Conservation (phyloP, 2,113 vertebrate species). For the Trachemys scripta region DNA sequence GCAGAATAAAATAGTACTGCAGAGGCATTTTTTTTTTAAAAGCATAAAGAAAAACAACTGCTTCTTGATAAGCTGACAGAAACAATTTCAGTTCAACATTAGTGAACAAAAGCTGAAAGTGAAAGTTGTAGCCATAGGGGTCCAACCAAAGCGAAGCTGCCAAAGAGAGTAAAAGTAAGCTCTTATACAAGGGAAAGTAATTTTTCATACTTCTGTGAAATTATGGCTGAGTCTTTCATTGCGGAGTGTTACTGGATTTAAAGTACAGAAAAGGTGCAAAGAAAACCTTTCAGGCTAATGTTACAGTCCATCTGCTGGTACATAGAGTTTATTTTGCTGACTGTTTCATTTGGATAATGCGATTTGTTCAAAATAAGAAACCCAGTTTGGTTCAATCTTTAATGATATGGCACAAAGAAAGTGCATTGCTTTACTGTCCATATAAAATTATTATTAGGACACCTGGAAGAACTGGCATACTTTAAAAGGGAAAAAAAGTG, state of each 20-base stretch:
- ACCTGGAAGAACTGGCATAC: background rate
- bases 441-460: background rate
- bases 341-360: background rate
- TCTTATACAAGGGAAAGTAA: background rate
- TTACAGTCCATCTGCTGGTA: background rate
- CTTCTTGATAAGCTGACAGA: slow-evolving; percentile 25
- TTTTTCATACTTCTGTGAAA: slow-evolving; percentile 11
- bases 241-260: background rate
- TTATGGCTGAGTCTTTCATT: background rate
- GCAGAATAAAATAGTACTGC: background rate
- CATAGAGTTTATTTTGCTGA: background rate
- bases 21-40: background rate
- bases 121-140: background rate
- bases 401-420: background rate
- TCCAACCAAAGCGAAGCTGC: background rate
- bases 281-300: background rate
- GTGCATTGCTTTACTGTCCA: rapidly evolving
- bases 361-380: background rate
- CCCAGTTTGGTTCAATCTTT: background rate
- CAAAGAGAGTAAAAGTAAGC: background rate
- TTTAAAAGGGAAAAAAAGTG: background rate
- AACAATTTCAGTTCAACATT: slow-evolving; percentile 23
- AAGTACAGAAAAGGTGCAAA: background rate
- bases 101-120: slow-evolving; percentile 17
- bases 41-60: slow-evolving; percentile 20